These are phyloP conservation scores for Echeneis naucrates DNA, from an alignment of 2,797 vertebrate genomes.

Conservation along the genomic window DNA sequence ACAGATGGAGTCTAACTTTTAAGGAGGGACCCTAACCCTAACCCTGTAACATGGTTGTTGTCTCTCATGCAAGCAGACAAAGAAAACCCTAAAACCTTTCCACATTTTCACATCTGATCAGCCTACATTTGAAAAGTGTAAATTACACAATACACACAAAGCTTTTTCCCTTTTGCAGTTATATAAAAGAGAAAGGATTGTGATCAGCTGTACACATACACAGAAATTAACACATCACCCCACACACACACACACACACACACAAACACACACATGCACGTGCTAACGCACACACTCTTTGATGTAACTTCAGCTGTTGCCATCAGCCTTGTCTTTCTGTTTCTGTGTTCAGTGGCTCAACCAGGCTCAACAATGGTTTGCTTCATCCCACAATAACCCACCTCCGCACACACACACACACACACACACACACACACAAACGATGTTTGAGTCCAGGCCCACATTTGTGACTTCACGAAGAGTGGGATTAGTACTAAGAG, in stretches of 20 bases:
- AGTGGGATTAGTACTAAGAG: slow-evolving; percentile 62
- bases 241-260: slow-evolving; percentile 4
- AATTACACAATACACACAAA: slow-evolving; percentile 44
- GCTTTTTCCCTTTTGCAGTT: slow-evolving; percentile 16
- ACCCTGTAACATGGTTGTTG: slow-evolving; percentile 20
- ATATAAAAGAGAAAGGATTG: slow-evolving; percentile 28
- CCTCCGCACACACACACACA: slow-evolving; percentile 26
- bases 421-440: slow-evolving; percentile 12
- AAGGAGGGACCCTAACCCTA: too few species aligned
- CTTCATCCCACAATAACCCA: slow-evolving; percentile 66
- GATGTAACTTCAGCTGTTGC: slow-evolving; percentile 62
- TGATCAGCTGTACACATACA: slow-evolving; percentile 20
- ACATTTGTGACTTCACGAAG: slow-evolving; percentile 70
- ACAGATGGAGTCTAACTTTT: slow-evolving; percentile 48
- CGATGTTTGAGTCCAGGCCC: slow-evolving; percentile 33
- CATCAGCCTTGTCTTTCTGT: slow-evolving; percentile 47
- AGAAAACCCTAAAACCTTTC: background rate
- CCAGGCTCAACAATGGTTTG: slow-evolving; percentile 67
- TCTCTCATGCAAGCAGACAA: slow-evolving; percentile 11
- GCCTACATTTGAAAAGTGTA: slow-evolving; percentile 35
- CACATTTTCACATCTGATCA: slow-evolving; percentile 23
- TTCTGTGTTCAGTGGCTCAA: slow-evolving; percentile 49
- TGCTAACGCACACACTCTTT: slow-evolving; percentile 40
- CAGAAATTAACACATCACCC: slow-evolving; percentile 19
- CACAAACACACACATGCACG: slow-evolving; percentile 9